phyloP scores from a whole-genome alignment of 2,113 vertebrate genomes.

The Takifugu flavidus region DNA sequence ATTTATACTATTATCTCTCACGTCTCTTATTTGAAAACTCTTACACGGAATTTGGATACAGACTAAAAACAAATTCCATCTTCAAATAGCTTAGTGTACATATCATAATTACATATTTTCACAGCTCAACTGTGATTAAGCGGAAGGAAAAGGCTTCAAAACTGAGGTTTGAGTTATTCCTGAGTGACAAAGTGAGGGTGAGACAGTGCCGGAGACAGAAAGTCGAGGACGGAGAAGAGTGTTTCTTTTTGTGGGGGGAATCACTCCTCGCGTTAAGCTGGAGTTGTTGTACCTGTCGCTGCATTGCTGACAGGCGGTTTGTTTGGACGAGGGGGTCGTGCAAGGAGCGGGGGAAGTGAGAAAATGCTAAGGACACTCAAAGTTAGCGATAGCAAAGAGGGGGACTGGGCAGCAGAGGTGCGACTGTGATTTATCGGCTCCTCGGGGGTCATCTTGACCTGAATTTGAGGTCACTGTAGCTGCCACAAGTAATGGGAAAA shows the following conservation, averaged over 20 bases:
- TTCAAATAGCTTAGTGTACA: slow-evolving; percentile 47
- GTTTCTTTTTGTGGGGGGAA: slow-evolving; percentile 67
- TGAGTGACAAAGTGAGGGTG: slow-evolving; percentile 19
- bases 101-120: slow-evolving; percentile 59
- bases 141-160: slow-evolving; percentile 20
- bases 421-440: slow-evolving; percentile 75
- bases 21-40: slow-evolving; percentile 47
- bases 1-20: slow-evolving; percentile 30
- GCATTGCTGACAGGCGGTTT: slow-evolving; percentile 72
- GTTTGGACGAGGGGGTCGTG: slow-evolving; percentile 73
- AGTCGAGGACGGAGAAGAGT: slow-evolving; percentile 57
- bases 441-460: slow-evolving; percentile 68
- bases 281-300: slow-evolving; percentile 73
- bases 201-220: slow-evolving; percentile 43
- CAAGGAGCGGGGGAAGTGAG: slow-evolving; percentile 70
- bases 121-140: slow-evolving; percentile 37
- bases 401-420: slow-evolving; percentile 64
- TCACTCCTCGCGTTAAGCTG: slow-evolving; percentile 72
- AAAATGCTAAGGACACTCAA: slow-evolving; percentile 73
- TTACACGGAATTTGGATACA: slow-evolving; percentile 50
- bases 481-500: too few relatives aligned
- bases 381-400: slow-evolving; percentile 68
- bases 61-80: slow-evolving; percentile 57
- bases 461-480: slow-evolving; percentile 59
- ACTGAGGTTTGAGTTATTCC: slow-evolving; percentile 12